Evolutionary conservation across 2,113 vertebrate species (phyloP).

Genomic region (Erpornis zantholeuca): DNA sequence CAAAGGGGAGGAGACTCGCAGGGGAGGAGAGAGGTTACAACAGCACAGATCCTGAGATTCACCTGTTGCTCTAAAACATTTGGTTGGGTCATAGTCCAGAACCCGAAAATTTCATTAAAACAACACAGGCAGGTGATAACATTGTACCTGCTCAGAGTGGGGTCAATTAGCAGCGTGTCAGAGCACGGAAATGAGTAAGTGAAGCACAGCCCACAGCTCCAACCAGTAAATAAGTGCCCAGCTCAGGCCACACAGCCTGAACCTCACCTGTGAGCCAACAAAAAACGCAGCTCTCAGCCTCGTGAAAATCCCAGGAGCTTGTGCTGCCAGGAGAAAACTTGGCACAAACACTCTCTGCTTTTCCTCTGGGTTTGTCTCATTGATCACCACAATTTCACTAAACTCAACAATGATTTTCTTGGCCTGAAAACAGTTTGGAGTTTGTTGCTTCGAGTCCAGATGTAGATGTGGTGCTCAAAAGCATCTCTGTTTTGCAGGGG

Average conservation of each 20-base stretch:
- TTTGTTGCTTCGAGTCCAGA: not conserved
- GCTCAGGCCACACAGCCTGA: not conserved
- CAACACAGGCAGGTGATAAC: not conserved
- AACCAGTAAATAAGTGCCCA: not conserved
- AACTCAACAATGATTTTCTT: not conserved
- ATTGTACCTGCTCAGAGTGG: not conserved
- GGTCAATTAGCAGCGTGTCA: not conserved
- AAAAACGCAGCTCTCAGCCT: not conserved
- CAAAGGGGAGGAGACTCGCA: not conserved
- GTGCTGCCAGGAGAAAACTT: not conserved
- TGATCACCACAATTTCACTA: not conserved
- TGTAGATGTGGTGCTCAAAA: not conserved
- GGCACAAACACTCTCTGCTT: not conserved
- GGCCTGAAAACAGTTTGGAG: not conserved
- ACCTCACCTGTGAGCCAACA: not conserved
- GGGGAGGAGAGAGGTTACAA: slow-evolving; percentile 12
- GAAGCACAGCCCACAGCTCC: not conserved
- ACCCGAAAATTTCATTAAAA: not conserved
- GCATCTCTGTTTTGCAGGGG: not conserved
- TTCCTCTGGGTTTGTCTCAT: not conserved
- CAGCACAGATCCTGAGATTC: slow-evolving; percentile 10
- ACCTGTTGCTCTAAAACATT: not conserved
- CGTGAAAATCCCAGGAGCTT: not conserved
- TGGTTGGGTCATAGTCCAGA: not conserved
- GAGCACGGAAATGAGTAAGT: slow-evolving; percentile 29